Base-by-base conservation (phyloP, 2,797 vertebrate genomes). In the Lophius americanus region DNA sequence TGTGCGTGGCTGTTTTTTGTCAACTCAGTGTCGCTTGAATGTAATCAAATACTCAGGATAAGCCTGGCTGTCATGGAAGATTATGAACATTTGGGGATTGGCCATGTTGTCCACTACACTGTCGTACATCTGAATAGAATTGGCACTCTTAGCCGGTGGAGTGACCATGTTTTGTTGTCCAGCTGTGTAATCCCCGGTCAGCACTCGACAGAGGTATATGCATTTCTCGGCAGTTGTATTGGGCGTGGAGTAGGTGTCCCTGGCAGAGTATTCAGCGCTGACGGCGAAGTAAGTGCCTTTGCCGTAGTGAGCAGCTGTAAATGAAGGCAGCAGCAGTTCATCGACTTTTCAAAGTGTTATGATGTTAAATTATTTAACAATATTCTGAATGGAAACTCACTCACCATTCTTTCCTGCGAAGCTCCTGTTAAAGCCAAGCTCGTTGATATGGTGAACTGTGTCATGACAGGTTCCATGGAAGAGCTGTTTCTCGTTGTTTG, bases 41-140 rank as follows among this genome's bases (percentile, higher is more conserved):
- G 93, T 96, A 81, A 99, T 97, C 50, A 97, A 88, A 66, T 97
- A 96, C 47, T 96, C 94, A 11, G 97, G 97, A 68, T 95, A 99
- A 2, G 96, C 94, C 32, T 95, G 94, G 57, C 67, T 88, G 79
- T 98, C 97, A 46, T 88, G 90, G 88, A 98, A 98, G 70, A 96
- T 88, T 9, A 96, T 86, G 75, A 95, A 98, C 71, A 98, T 80
- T 2, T 0, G 14, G 6, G 96, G 96, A 0, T 0, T 32, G 0
- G 0, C 0, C 1, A 3, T 0, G 0, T 86, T n/a, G 62, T 98
- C 89, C 23, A 95, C 94, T 5, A 96, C 94, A 0, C 95, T 96
- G 86, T 97, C 95, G 0, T 89, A 98, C 2, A 78, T 70, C 10
- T 91, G 83, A 49, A 74, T 11, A 3, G 67, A 46, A 35, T 77